Base-by-base conservation (phyloP, 2,113 vertebrate species). In the Trematomus loennbergii region DNA sequence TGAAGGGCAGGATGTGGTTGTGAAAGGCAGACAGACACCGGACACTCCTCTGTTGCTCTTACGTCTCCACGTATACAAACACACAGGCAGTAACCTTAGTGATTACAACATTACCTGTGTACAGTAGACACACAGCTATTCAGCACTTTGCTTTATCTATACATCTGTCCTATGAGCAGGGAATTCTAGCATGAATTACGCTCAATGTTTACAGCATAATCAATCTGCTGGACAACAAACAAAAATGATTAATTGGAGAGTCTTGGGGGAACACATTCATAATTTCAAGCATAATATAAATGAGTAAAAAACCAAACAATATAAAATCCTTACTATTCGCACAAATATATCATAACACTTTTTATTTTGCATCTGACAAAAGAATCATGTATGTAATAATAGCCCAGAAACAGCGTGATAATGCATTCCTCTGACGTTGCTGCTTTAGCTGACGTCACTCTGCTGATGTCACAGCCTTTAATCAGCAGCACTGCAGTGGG, bases 401-500 rank as follows among this genome's bases (percentile, higher is more conserved):
- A 57, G 60, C 43, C 54, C 43, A 79, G 18, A 68, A 72, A 60
- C 18, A 75, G 59, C 1, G 17, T 48, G 17, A 55, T n/a, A 16
- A 48, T 25, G 17, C 75, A 69, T 49, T 64, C 5, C 25, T 57
- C 17, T 86, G 68, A 89, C 25, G 70, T 59, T 59, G 50, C 68
- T 75, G 65, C 76, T 84, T 45, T 3, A 3, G 70, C 53, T 78
- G 66, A 77, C 29, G 83, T 88, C 83, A 76, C 18, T 49, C 61
- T 65, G 76, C 72, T 87, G 85, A 84, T 48, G 81, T 86, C 83
- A 79, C 71, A 7, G 69, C 25, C 79, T 83, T 82, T 84, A 89
- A 92, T 87, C 83, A 87, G 83, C 78, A 65, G 83, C 82, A 59
- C 87, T 79, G 87, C 87, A 87, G 88, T 25, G 68, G 65, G 69